phyloP scores from a whole-genome alignment of 2,113 vertebrate genomes.

The Odontophorus gujanensis region DNA sequence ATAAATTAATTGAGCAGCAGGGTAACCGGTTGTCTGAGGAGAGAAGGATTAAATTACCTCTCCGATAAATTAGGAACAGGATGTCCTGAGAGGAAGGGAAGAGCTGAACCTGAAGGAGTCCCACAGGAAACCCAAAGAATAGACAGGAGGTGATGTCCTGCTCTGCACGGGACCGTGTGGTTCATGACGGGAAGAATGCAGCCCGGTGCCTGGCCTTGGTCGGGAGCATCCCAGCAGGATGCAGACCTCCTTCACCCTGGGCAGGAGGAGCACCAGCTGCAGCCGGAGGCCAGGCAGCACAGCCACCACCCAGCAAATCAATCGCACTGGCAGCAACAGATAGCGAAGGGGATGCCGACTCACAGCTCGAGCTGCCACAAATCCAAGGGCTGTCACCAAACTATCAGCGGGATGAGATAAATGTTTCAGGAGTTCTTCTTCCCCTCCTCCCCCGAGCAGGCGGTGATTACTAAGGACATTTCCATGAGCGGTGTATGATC shows the following conservation, averaged over 20 bases:
- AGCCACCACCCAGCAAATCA: neutral
- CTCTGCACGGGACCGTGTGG: rapidly evolving
- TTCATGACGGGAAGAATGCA: neutral
- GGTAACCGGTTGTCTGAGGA: constrained; percentile 55
- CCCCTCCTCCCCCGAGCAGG: constrained; percentile 44
- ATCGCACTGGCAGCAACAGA: rapidly evolving
- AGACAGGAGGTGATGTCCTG: neutral
- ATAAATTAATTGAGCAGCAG: constrained; percentile 60
- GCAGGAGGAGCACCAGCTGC: neutral
- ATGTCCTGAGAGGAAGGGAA: neutral
- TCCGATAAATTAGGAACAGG: constrained; percentile 42
- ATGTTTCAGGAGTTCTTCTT: neutral
- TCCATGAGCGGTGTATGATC: constrained; percentile 66
- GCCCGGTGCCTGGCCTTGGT: rapidly evolving
- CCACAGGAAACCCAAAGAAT: neutral
- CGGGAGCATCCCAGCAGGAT: neutral
- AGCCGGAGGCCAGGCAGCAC: neutral
- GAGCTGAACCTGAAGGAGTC: neutral
- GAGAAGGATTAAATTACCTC: constrained; percentile 62
- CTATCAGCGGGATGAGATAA: constrained; percentile 26
- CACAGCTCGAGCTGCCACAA: constrained; percentile 9
- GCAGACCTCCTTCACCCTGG: neutral
- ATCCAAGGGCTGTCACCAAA: constrained; percentile 8
- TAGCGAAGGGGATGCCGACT: neutral
- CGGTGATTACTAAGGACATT: constrained; percentile 75